These are phyloP conservation scores for Thamnaconus septentrionalis DNA, from an alignment of 2,113 vertebrate species.

Conservation along the genomic window DNA sequence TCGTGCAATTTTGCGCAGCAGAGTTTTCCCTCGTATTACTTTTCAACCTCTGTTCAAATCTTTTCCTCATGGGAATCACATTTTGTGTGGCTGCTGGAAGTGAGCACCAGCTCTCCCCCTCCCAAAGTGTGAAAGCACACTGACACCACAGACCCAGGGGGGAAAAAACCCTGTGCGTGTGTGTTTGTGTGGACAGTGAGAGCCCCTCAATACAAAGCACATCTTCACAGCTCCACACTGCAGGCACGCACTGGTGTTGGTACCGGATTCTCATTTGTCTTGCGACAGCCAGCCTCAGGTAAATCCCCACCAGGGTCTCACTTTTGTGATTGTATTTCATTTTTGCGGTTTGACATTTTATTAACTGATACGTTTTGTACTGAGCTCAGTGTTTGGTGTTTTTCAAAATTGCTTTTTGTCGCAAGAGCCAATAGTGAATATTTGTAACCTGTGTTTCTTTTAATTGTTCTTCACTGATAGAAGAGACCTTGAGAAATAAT, in stretches of 20 bases:
- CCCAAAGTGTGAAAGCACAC: slow-evolving; percentile 31
- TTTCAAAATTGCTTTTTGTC: no score
- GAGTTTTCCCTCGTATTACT: no score
- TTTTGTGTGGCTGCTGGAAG: no score
- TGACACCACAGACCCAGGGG: slow-evolving; percentile 17
- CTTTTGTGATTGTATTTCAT: background rate
- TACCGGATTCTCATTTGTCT: slow-evolving; percentile 36
- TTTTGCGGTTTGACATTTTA: background rate
- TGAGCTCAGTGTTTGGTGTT: background rate
- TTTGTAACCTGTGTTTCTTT: no score
- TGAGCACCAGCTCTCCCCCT: background rate
- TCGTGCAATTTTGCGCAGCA: no score
- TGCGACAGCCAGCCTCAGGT: slow-evolving; percentile 56
- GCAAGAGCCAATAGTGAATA: no score
- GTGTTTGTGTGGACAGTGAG: slow-evolving; percentile 43
- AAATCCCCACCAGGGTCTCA: slow-evolving; percentile 11
- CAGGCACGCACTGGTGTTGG: slow-evolving; percentile 24
- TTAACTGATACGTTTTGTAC: background rate
- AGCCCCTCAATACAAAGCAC: slow-evolving; percentile 48
- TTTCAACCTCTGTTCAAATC: no score
- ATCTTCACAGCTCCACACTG: slow-evolving; percentile 43
- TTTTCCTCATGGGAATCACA: no score
- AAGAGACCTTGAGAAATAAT: no score
- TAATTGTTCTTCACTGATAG: no score
- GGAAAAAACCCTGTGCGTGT: slow-evolving; percentile 7